These are phyloP conservation scores for Drosophila cardini DNA, from an alignment of 1,140 invertebrate species.

Conservation along the genomic window DNA sequence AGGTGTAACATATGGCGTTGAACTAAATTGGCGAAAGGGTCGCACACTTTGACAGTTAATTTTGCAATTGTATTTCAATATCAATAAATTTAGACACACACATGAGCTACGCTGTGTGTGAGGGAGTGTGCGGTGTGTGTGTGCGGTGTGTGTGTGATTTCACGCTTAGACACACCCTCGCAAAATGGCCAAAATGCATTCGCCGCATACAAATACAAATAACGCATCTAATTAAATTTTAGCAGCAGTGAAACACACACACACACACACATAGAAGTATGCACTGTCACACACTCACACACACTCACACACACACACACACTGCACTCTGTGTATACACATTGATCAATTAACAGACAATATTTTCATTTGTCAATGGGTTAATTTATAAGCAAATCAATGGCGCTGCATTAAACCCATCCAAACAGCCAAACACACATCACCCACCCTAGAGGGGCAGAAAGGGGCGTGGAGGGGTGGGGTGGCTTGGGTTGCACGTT, in stretches of 20 bases:
- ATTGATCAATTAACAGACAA: conserved; percentile 84
- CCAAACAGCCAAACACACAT: conserved; percentile 1
- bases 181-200: conserved; percentile 51
- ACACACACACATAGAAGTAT: conserved; percentile 20
- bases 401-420: conserved; percentile 47
- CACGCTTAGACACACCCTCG: conserved; percentile 24
- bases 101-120: conserved; percentile 57
- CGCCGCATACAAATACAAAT: conserved; percentile 67
- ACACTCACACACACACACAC: conserved; percentile 10
- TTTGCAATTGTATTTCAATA: conserved; percentile 85
- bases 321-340: conserved; percentile 75
- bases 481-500: conserved; percentile 11
- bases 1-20: conserved; percentile 64
- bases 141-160: conserved; percentile 23
- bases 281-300: neutral
- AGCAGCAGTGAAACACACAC: no score
- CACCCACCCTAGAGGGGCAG: neutral
- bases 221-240: conserved; percentile 80
- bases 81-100: conserved; percentile 77
- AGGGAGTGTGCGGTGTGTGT: conserved; percentile 17
- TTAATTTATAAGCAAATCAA: conserved; percentile 84
- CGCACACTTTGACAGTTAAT: conserved; percentile 84
- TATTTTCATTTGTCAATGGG: conserved; percentile 84
- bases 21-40: conserved; percentile 66
- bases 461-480: neutral